A percentile compares a stretch with the other conserved stretches of the same genome.
These are phyloP conservation scores for Mobula birostris DNA, from an alignment of 2,113 vertebrate genomes.

Conservation along the genomic window DNA sequence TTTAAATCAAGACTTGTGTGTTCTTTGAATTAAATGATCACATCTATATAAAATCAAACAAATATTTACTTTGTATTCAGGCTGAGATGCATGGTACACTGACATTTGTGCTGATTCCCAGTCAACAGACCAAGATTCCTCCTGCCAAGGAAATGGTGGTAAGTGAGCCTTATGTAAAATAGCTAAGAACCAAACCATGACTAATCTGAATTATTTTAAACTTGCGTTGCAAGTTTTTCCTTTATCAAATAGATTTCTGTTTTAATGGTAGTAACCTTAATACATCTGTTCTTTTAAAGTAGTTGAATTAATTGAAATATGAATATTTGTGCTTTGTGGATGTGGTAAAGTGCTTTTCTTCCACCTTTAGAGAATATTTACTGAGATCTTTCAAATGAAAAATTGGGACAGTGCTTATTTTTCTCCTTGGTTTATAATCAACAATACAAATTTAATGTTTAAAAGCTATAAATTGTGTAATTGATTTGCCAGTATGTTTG, in stretches of 20 bases:
- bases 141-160: conserved; percentile 82
- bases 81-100: conserved; percentile 90
- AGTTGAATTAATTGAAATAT: not conserved
- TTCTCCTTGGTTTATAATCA: not conserved
- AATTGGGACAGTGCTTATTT: not conserved
- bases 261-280: not conserved
- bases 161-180: conserved; percentile 50
- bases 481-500: not conserved
- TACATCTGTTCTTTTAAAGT: not conserved
- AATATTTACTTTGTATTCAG: conserved; percentile 50
- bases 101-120: conserved; percentile 88
- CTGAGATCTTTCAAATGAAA: not conserved
- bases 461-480: not conserved
- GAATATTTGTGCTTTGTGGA: not conserved
- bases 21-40: not conserved
- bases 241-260: not conserved
- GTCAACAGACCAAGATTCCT: conserved; percentile 73
- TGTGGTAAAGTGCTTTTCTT: not conserved
- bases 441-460: not conserved
- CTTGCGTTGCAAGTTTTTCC: not conserved
- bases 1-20: not conserved
- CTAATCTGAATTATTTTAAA: not conserved
- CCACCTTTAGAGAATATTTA: not conserved
- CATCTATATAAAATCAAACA: not conserved
- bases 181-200: not conserved